Evolutionary conservation across 2,888 invertebrate genomes (phyloP).

Genomic region (Odontocerum albicorne): DNA sequence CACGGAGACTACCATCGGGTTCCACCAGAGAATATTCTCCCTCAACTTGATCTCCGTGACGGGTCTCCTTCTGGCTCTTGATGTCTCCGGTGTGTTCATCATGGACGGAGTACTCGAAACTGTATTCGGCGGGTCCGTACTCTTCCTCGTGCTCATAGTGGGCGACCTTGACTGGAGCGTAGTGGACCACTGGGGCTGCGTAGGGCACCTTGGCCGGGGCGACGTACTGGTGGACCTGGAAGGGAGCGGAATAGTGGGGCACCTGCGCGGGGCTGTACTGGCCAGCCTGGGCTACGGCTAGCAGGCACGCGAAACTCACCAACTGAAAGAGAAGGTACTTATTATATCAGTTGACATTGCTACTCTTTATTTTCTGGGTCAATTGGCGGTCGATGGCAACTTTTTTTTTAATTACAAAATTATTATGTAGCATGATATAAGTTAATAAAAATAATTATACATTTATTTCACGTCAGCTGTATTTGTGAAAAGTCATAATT

Average conservation of each 20-base stretch:
- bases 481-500: too few species aligned
- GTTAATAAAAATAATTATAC: too few species aligned
- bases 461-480: too few species aligned
- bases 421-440: too few species aligned
- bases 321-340: background rate
- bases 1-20: conserved; percentile 32
- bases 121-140: conserved; percentile 37
- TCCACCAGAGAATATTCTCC: conserved; percentile 33
- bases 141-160: conserved; percentile 19
- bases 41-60: conserved; percentile 33
- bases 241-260: conserved; percentile 20
- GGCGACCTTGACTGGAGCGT: conserved; percentile 22
- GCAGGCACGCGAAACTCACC: conserved; percentile 3
- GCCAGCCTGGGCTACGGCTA: conserved; percentile 4
- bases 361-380: too few species aligned
- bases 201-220: conserved; percentile 8
- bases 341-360: too few species aligned
- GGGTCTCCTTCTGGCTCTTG: conserved; percentile 29
- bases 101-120: conserved; percentile 30
- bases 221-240: conserved; percentile 4
- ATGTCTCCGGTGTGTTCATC: conserved; percentile 33
- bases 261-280: conserved; percentile 14
- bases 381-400: too few species aligned
- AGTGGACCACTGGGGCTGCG: conserved; percentile 10
- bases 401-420: too few species aligned